Percentiles rank a stretch among this genome's conserved stretches.
Conservation (phyloP, 2,113 vertebrate genomes). For the Mastomys natalensis region DNA sequence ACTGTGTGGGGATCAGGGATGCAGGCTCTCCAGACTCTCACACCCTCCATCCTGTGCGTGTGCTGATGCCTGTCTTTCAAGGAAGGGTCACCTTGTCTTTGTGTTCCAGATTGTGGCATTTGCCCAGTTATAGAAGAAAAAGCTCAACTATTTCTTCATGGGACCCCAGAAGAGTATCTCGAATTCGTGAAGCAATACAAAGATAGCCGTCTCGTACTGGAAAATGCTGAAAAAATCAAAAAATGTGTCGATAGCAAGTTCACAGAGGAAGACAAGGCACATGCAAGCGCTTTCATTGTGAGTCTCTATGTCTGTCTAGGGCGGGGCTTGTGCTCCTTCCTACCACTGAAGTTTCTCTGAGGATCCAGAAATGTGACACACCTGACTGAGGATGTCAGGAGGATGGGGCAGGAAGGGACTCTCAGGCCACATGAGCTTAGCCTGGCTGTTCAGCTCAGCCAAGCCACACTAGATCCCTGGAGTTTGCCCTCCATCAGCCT, state of each 20-base stretch:
- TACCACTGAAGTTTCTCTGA: neutral
- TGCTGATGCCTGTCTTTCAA: neutral
- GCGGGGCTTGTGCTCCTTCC: neutral
- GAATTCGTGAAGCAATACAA: rapidly evolving
- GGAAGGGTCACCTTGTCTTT: neutral
- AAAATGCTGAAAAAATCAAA: neutral
- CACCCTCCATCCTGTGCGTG: neutral
- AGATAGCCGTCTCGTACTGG: rapidly evolving
- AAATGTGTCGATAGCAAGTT: rapidly evolving
- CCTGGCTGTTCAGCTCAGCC: neutral
- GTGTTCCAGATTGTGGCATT: neutral
- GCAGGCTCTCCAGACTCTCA: neutral
- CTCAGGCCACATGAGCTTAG: too few relatives aligned
- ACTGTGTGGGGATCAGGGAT: too few relatives aligned
- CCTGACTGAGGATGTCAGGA: neutral
- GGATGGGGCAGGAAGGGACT: neutral
- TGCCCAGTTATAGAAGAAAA: rapidly evolving
- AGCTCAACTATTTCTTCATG: rapidly evolving
- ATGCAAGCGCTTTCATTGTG: rapidly evolving
- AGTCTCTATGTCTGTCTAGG: neutral
- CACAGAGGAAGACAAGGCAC: neutral
- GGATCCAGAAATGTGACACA: too few relatives aligned
- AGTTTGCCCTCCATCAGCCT: neutral
- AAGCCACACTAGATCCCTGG: neutral
- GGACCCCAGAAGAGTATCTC: rapidly evolving